phyloP scores from a whole-genome alignment of 2,113 vertebrate species.

The Mystacornis crossleyi region DNA sequence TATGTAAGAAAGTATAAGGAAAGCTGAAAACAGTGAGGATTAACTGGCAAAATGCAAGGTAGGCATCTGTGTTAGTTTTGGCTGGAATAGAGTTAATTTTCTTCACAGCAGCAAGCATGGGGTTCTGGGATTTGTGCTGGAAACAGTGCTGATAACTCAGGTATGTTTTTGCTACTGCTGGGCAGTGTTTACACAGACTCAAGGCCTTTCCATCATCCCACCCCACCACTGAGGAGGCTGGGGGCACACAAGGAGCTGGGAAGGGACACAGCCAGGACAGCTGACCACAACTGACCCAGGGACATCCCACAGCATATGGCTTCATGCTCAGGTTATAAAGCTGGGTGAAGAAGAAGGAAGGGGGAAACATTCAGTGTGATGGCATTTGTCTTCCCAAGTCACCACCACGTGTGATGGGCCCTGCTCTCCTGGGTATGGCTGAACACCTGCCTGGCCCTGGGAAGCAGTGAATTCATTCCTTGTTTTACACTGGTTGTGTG shows the following conservation, averaged over 20 bases:
- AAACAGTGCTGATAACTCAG: background rate
- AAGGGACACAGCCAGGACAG: background rate
- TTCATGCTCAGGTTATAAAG: background rate
- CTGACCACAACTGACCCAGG: background rate
- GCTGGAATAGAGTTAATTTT: background rate
- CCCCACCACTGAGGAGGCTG: background rate
- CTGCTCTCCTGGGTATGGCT: background rate
- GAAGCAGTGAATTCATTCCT: background rate
- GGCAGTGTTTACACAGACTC: background rate
- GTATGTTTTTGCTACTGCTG: background rate
- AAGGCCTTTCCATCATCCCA: background rate
- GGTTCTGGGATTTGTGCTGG: background rate
- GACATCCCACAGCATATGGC: background rate
- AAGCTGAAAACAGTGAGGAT: background rate
- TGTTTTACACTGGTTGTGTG: background rate
- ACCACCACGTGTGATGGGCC: too few relatives aligned
- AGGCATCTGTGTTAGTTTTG: background rate
- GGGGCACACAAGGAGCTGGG: background rate
- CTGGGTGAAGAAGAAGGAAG: background rate
- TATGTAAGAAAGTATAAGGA: background rate
- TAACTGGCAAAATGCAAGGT: background rate
- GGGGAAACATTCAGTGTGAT: background rate
- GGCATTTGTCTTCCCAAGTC: background rate
- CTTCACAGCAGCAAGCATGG: background rate
- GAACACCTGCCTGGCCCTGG: background rate